phyloP scores from a whole-genome alignment of 2,113 vertebrate species.

The Podarcis raffonei region DNA sequence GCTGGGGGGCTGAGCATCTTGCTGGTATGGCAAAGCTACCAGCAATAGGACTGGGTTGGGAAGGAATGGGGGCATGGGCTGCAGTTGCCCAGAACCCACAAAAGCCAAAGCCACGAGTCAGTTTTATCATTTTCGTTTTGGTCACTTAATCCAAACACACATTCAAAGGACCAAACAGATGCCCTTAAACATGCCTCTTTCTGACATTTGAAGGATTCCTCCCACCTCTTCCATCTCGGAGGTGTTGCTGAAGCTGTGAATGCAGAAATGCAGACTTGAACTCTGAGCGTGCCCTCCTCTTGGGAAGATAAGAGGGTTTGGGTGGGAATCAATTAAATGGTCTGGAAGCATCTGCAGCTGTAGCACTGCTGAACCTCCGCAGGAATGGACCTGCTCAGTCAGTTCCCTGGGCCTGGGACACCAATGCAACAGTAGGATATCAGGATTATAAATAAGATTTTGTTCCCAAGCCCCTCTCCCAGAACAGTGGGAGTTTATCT shows the following conservation, averaged over 20 bases:
- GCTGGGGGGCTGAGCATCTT: too few species aligned
- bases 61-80: neutral
- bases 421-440: neutral
- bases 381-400: neutral
- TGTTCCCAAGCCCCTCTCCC: conserved; percentile 40
- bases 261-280: conserved; percentile 31
- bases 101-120: conserved; percentile 27
- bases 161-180: neutral
- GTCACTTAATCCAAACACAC: conserved; percentile 7
- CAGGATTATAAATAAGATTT: neutral
- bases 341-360: neutral
- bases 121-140: conserved; percentile 33
- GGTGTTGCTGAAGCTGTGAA: too few species aligned
- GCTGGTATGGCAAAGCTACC: neutral
- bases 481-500: neutral
- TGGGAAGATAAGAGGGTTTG: neutral
- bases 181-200: conserved; percentile 7
- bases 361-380: neutral
- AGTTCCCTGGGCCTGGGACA: neutral
- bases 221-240: neutral
- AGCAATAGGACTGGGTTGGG: neutral
- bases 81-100: neutral
- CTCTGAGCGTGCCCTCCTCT: neutral
- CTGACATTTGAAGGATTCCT: conserved; percentile 21
- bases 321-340: neutral